These are phyloP conservation scores for Anas capensis DNA, from an alignment of 2,797 vertebrate species.

Conservation along the genomic window DNA sequence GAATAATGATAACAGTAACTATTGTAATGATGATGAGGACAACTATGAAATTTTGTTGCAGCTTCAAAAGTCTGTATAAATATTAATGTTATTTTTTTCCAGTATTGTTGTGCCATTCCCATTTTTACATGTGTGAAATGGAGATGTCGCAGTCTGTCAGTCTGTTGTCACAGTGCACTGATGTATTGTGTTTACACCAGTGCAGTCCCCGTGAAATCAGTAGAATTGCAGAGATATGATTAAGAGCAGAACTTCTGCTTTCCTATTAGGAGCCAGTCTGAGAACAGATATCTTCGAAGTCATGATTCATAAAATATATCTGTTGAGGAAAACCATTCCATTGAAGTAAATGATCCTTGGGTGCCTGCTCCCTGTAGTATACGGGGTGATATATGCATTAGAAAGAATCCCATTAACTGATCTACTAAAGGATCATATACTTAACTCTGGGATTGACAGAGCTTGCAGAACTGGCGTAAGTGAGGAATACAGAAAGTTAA, in stretches of 20 bases:
- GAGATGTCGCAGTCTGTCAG: background rate
- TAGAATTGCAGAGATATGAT: background rate
- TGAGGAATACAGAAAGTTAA: background rate
- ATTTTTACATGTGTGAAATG: background rate
- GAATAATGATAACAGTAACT: background rate
- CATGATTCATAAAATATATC: background rate
- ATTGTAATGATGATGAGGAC: background rate
- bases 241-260: background rate
- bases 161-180: background rate
- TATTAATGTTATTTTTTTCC: background rate
- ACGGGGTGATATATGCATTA: background rate
- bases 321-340: background rate
- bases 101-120: background rate
- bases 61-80: background rate
- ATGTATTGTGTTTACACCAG: background rate
- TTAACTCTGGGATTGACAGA: background rate
- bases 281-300: background rate
- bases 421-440: background rate
- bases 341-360: constrained; percentile 37
- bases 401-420: background rate
- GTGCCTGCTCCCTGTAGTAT: background rate
- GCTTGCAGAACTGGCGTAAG: background rate
- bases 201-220: background rate
- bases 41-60: background rate
- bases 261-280: background rate